Evolutionary conservation across 1,140 invertebrate species (phyloP), one percentile per base, ranked within the genome.

Genomic region (Brachionus paranguensis): DNA sequence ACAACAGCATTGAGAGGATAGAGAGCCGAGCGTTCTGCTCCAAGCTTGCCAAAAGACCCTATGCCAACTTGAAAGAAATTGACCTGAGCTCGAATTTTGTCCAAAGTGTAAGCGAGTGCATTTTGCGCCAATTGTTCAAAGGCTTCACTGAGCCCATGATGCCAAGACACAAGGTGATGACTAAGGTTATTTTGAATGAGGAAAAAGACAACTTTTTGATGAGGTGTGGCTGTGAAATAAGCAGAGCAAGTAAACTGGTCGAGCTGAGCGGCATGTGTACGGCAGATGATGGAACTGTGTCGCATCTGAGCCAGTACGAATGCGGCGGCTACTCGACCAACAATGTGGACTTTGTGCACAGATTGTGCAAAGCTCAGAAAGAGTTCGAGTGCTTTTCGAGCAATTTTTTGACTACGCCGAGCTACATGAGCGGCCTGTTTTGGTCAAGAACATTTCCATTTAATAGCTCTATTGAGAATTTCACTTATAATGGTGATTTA

Each of bases 71-170:
- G 17, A 60, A 68, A 41, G 78, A 81, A 68, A 12, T 81, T 4
- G 78, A 81, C 27, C 45, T 81, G 37, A 81, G 50, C 11, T 43
- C n/a, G 0, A 81, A 81, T 37, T 6, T 37, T 6, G 33, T 37
- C 29, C 29, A 8, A 33, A 17, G 17, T 33, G 43, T 81, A 45
- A 81, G 20, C 12, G 50, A 53, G 14, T 81, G 78, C 60, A 47
- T 81, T 60, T 81, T 60, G 17, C 78, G 78, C 6, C 78, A 81
- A 81, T 43, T 81, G 27, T 20, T 20, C n/a, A 60, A 64, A 60
- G 78, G 78, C 2, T 81, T 76, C 20, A 50, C 20, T 76, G 72
- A 76, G 17, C 72, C 72, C 1, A 27, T 20, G 20, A 27, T 64
- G 12, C 14, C 24, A 5, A 60, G 29, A 81, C 24, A 79, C 29